These are phyloP conservation scores for Labrus mixtus DNA, from an alignment of 2,113 vertebrate species.

Conservation along the genomic window DNA sequence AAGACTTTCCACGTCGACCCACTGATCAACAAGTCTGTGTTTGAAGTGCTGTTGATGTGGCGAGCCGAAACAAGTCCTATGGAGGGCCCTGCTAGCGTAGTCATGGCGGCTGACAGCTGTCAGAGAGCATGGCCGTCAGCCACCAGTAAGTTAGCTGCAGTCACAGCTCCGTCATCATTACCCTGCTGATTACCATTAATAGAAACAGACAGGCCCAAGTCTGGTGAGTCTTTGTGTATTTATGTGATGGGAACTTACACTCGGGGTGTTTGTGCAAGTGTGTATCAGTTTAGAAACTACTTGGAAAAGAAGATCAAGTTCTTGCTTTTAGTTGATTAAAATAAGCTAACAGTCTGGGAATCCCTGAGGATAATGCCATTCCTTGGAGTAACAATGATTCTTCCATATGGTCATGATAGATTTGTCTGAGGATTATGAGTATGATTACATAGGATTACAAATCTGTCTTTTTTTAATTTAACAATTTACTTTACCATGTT, in stretches of 20 bases:
- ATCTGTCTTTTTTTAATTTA: too few relatives aligned
- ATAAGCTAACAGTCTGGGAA: slow-evolving; percentile 3
- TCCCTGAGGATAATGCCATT: not conserved
- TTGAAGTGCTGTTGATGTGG: slow-evolving; percentile 62
- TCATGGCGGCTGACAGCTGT: slow-evolving; percentile 80
- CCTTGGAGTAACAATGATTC: too few relatives aligned
- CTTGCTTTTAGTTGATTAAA: not conserved
- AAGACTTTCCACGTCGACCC: slow-evolving; percentile 58
- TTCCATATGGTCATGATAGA: too few relatives aligned
- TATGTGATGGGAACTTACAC: slow-evolving; percentile 32
- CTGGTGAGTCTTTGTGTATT: slow-evolving; percentile 37
- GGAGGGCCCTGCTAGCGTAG: slow-evolving; percentile 61
- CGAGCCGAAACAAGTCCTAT: slow-evolving; percentile 71
- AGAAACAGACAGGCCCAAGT: slow-evolving; percentile 61
- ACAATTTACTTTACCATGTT: too few relatives aligned
- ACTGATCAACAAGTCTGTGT: slow-evolving; percentile 72
- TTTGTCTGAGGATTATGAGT: too few relatives aligned
- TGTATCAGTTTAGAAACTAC: slow-evolving; percentile 33
- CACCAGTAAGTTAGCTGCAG: slow-evolving; percentile 63
- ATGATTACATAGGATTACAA: too few relatives aligned
- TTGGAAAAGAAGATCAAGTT: slow-evolving; percentile 6
- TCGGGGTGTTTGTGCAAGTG: slow-evolving; percentile 1
- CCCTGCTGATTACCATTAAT: slow-evolving; percentile 71
- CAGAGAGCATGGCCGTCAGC: slow-evolving; percentile 75
- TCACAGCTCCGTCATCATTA: slow-evolving; percentile 69